Evolutionary conservation across 2,113 vertebrate genomes (phyloP), one percentile per base, ranked within the genome.

Genomic region (Protobothrops mucrosquamatus): DNA sequence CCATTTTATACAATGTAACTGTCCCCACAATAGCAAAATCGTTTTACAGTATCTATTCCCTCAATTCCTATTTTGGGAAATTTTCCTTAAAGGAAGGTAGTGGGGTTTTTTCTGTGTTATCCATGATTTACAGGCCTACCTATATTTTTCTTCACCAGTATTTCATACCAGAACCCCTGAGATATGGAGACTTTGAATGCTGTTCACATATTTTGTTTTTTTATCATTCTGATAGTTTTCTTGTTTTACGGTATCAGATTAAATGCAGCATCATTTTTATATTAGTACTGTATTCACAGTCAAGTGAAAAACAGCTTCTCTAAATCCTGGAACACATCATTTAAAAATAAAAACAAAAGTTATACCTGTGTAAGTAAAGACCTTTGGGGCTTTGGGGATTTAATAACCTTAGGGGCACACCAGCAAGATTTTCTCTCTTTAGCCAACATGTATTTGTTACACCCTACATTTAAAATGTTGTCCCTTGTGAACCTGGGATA

Each of bases 401-500:
- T 4, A 56, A 54, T 92, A 92, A n/a, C 57, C 93, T 87, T 95
- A 90, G 89, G 88, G 94, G 93, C 92, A 93, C 0, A 92, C 10
- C 8, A 92, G 59, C 93, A 94, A 94, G 89, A 12, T 0, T 0
- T 61, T 90, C 29, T 95, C 91, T 55, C 93, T 61, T 85, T 95
- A 93, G 89, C 92, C 95, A 94, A 85, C 8, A 64, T 92, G 8
- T 74, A 91, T 94, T 94, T 95, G 39, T 91, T 95, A 69, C 95
- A 95, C 64, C 93, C 94, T 93, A 93, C 43, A n/a, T 96, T 94
- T 94, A 64, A 94, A 96, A 95, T 90, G 87, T 95, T 89, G 93
- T 96, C 95, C 95, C 95, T 92, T 93, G 95, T 95, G 96, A 91
- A 94, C 81, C 52, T 89, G 89, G 93, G 91, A 95, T 96, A 96